Conservation (phyloP, 2,113 vertebrate species). For the Apteryx mantelli region DNA sequence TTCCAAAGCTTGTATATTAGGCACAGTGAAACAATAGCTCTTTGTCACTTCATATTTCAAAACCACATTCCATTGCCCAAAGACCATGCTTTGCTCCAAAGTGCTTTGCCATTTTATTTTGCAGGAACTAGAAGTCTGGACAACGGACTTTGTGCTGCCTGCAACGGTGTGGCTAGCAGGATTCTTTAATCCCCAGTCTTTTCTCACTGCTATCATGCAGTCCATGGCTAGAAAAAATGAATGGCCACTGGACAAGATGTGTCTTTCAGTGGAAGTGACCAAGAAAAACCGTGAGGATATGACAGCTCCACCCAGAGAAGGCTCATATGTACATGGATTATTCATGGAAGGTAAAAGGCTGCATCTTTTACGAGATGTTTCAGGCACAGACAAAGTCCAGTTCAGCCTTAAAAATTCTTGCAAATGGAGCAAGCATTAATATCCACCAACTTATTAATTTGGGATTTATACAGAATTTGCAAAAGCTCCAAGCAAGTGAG, state of each 20-base stretch:
- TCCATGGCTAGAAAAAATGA: conserved; percentile 80
- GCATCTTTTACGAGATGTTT: neutral
- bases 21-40: neutral
- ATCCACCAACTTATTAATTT: neutral
- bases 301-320: conserved; percentile 78
- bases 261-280: conserved; percentile 80
- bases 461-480: neutral
- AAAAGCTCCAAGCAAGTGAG: fast-evolving
- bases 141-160: conserved; percentile 78
- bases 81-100: neutral
- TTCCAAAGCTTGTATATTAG: neutral
- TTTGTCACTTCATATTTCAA: neutral
- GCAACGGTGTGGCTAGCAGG: conserved; percentile 78
- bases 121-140: conserved; percentile 82
- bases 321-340: conserved; percentile 75
- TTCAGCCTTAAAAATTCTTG: neutral
- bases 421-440: neutral
- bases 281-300: conserved; percentile 78
- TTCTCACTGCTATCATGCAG: conserved; percentile 83
- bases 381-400: neutral
- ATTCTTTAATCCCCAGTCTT: conserved; percentile 84
- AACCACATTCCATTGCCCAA: neutral
- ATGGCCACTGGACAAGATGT: conserved; percentile 84
- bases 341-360: conserved; percentile 80
- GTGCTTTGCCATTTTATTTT: neutral